Evolutionary conservation across 2,113 vertebrate species (phyloP), one percentile per base, ranked within the genome.

Genomic region (Balaeniceps rex): DNA sequence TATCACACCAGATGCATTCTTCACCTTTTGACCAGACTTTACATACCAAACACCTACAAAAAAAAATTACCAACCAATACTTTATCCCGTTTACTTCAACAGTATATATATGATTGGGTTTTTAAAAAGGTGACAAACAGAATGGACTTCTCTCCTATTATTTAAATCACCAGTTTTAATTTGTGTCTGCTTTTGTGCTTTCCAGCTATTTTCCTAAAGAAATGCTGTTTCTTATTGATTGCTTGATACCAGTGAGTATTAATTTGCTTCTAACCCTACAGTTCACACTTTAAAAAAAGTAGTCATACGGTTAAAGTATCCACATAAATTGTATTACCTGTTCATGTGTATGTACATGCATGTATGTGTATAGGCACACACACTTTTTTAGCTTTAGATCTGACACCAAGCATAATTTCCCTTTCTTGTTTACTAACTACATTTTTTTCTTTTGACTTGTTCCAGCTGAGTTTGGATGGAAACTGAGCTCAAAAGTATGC

Each of bases 351-450:
- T 9, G 19, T 33, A 52, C 23, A 47, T 26, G 47, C 28, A 68
- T 3, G 13, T 42, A 40, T 1, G 0, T 26, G 8, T 7, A 34
- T 18, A 65, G 3, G 26, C 18, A 10, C 28, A 52, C 9, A 24
- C 11, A 65, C 23, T 77, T 90, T 46, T 91, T 63, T 55, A 75
- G 14, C 49, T 91, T 74, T 65, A 64, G 19, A 61, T 76, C 42
- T 72, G 63, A 72, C 74, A 85, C 31, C 8, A 81, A n/a, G 21
- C 26, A 58, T 57, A 31, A 72, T 42, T 79, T 86, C 70, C 49
- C 26, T 44, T 72, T 71, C 74, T 85, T 77, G 44, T 76, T 77
- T 65, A 85, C 7, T 29, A 68, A 23, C 34, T 19, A n/a, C 10
- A 19, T 7, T 34, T 64, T 70, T 77, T 74, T 44, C 42, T 87